These are phyloP conservation scores for Ctena decussata DNA, from an alignment of 2,888 invertebrate species.

Conservation along the genomic window DNA sequence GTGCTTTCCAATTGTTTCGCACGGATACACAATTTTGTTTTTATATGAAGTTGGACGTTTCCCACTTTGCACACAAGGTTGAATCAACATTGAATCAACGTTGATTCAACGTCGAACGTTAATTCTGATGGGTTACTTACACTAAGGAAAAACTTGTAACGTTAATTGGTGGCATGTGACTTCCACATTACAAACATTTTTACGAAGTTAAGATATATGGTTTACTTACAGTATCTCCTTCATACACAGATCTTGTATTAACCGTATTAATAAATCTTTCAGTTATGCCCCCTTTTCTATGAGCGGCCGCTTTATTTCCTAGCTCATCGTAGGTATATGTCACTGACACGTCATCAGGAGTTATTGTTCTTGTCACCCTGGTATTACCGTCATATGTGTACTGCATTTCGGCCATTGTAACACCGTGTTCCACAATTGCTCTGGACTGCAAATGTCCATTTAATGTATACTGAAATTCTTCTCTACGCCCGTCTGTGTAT, in stretches of 20 bases:
- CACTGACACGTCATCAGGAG: background rate
- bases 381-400: background rate
- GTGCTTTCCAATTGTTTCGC: no score
- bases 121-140: no score
- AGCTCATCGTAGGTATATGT: slow-evolving; percentile 27
- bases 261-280: slow-evolving; percentile 16
- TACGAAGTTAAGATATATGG: no score
- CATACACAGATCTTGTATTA: background rate
- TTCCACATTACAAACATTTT: no score
- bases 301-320: slow-evolving; percentile 6
- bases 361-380: background rate
- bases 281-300: background rate
- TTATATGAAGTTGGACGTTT: no score
- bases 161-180: no score
- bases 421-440: background rate
- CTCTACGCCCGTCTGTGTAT: background rate
- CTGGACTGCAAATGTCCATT: background rate
- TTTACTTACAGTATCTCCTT: slow-evolving; percentile 24
- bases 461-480: background rate
- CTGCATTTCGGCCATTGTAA: background rate
- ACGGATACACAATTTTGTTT: no score
- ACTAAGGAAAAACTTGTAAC: no score
- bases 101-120: no score
- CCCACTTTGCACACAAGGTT: no score
- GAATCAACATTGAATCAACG: no score